Percentiles rank a stretch among this genome's conserved stretches.
phyloP scores from a whole-genome alignment of 2,113 vertebrate species.

The Tapirus terrestris region DNA sequence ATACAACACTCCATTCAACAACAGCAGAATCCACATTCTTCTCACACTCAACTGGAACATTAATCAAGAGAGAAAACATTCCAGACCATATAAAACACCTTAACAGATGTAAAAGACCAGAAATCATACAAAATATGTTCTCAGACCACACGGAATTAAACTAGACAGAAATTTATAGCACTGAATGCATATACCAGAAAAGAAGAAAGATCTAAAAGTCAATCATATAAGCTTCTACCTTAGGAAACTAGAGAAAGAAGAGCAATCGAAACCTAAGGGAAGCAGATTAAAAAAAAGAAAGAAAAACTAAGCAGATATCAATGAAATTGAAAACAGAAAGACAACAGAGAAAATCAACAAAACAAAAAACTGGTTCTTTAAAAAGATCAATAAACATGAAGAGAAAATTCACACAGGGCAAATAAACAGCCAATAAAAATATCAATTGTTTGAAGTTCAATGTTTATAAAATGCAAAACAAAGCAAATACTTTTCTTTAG shows the following conservation, averaged over 20 bases:
- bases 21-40: not conserved
- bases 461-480: not conserved
- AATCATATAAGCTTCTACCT: not conserved
- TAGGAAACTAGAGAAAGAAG: not conserved
- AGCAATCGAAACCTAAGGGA: not conserved
- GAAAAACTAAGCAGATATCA: not conserved
- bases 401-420: not conserved
- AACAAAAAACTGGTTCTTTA: not conserved
- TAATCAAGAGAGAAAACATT: not conserved
- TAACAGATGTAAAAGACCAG: not conserved
- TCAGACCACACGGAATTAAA: accelerated
- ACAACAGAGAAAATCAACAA: not conserved
- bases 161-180: accelerated
- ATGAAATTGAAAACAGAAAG: not conserved
- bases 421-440: not conserved
- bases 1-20: not conserved
- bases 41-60: not conserved
- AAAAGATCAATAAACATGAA: not conserved
- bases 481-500: not conserved
- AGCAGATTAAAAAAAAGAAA: not conserved
- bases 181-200: accelerated
- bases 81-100: not conserved
- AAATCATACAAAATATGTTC: accelerated
- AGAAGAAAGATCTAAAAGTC: not conserved
- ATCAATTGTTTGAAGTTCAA: not conserved